Conservation (phyloP, 53 echinoderm and acorn worm genomes). For the Luidia sarsii region DNA sequence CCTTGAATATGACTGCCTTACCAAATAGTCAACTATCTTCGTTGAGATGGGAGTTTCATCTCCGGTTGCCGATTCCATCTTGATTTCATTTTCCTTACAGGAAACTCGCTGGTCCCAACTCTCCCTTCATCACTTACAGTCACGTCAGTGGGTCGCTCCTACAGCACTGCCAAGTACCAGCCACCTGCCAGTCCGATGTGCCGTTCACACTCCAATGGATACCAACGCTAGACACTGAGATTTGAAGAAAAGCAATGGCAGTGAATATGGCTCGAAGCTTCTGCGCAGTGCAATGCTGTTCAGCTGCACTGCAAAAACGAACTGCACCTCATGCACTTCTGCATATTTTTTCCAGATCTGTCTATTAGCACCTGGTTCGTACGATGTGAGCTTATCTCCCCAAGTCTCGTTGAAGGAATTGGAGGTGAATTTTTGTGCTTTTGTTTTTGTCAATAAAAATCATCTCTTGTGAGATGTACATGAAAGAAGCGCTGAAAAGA, state of each 20-base stretch:
- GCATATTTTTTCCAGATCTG: background rate
- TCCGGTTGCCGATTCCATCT: no score
- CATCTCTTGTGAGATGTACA: background rate
- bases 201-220: conserved; percentile 36
- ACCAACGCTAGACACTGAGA: conserved; percentile 59
- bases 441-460: conserved; percentile 13
- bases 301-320: background rate
- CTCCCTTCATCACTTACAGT: background rate
- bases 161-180: conserved; percentile 59
- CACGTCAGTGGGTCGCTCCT: background rate
- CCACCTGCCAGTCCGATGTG: conserved; percentile 31
- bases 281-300: background rate
- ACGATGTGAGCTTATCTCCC: conserved; percentile 38
- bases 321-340: background rate
- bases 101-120: no score
- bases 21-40: no score
- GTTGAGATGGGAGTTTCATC: no score
- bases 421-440: conserved; percentile 30
- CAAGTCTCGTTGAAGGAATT: conserved; percentile 45
- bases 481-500: no score
- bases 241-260: background rate
- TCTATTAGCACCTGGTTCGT: background rate
- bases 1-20: no score
- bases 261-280: no score
- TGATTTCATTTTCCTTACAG: no score